These are phyloP conservation scores for Andrena trimmerana DNA, from an alignment of 2,888 invertebrate species.

Conservation along the genomic window DNA sequence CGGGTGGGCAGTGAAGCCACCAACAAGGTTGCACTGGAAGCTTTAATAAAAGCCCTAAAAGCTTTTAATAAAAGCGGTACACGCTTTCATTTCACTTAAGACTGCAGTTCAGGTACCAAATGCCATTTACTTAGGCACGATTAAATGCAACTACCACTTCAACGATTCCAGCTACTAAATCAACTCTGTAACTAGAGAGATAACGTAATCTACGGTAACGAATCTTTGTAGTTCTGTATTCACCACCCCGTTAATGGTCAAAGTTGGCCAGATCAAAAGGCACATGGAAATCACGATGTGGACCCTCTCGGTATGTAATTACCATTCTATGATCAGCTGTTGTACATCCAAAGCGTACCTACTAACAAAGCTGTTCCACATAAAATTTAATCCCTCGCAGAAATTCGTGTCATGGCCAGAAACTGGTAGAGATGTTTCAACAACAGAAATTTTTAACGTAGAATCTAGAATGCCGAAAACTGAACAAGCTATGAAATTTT, in stretches of 20 bases:
- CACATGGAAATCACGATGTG: conserved; percentile 40
- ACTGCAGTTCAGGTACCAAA: conserved; percentile 42
- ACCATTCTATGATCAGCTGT: neutral
- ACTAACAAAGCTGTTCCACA: neutral
- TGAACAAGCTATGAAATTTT: too few relatives aligned
- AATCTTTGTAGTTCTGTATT: conserved; percentile 53
- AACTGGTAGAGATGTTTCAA: neutral
- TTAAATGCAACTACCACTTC: conserved; percentile 57
- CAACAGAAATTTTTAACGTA: too few relatives aligned
- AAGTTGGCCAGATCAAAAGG: conserved; percentile 47
- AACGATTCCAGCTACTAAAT: conserved; percentile 62
- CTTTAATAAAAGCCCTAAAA: conserved; percentile 57
- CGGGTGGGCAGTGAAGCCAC: conserved; percentile 36
- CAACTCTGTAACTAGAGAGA: conserved; percentile 60
- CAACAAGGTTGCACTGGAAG: conserved; percentile 40
- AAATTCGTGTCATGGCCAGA: neutral
- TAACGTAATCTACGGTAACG: conserved; percentile 56
- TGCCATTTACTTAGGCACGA: conserved; percentile 56
- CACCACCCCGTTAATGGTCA: conserved; percentile 55
- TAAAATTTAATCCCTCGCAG: neutral
- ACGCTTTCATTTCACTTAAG: conserved; percentile 44
- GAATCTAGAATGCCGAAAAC: too few relatives aligned
- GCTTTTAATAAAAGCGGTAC: conserved; percentile 52
- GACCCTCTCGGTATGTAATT: conserved; percentile 38
- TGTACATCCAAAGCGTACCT: neutral